A percentile compares a stretch with the other conserved stretches of the same genome.
Evolutionary conservation across 2,113 vertebrate species (phyloP).

Genomic region (Nestor notabilis): DNA sequence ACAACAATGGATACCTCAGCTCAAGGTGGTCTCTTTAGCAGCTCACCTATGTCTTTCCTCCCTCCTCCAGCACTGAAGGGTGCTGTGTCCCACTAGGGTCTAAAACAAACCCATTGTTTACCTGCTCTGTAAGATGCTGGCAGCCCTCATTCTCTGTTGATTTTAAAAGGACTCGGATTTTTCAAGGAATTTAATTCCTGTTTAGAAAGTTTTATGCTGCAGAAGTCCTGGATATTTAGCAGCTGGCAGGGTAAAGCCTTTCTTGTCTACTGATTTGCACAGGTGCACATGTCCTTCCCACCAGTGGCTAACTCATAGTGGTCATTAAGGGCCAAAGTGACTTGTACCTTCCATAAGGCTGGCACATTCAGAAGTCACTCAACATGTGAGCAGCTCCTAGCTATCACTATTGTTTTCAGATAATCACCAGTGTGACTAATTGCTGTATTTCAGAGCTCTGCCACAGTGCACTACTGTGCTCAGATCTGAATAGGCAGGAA

Average conservation of each 20-base stretch:
- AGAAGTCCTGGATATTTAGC: neutral
- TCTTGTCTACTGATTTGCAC: neutral
- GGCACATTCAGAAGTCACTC: neutral
- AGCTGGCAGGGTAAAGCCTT: neutral
- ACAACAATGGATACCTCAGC: neutral
- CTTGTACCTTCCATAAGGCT: neutral
- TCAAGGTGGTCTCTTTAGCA: neutral
- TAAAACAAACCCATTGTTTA: neutral
- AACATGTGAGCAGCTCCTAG: neutral
- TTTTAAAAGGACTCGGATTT: neutral
- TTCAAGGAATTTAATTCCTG: neutral
- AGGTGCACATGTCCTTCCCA: neutral
- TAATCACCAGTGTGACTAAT: neutral
- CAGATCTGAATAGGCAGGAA: neutral
- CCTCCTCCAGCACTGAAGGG: neutral
- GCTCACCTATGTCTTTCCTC: neutral
- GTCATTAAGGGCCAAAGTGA: neutral
- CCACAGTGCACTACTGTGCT: neutral
- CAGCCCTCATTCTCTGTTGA: neutral
- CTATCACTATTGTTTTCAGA: neutral
- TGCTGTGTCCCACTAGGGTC: neutral
- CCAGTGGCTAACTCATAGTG: neutral
- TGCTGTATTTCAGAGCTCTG: neutral
- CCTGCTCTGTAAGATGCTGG: neutral
- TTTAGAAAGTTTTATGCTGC: neutral